Evolutionary conservation across 2,888 invertebrate genomes (phyloP), one percentile per base, ranked within the genome.

Genomic region (Baccha elongata): DNA sequence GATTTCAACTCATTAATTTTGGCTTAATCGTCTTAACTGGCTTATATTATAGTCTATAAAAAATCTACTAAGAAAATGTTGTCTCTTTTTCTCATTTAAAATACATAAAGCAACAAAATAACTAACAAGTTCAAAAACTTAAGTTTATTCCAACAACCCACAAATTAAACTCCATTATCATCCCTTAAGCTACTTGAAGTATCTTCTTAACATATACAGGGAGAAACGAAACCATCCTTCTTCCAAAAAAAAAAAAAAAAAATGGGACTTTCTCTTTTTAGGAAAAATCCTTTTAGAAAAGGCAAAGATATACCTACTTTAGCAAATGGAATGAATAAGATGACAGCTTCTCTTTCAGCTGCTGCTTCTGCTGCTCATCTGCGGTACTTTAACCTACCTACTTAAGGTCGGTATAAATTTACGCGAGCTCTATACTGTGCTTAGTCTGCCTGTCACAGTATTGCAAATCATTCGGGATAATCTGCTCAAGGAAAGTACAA

Each of bases 391-490:
- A 44, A 60, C 44, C 17, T 58, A 29, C 29, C 44, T 75, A 71
- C 64, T 71, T 76, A 55, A 52, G 32, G 76, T 55, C 50, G 23
- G 76, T 71, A 76, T 64, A 71, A 71, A 69, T 71, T 71, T 76
- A 55, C 23, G 48, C 32, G 53, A 69, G 53, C 48, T 35, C 62
- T 13, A 29, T 11, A 67, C n/a, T 13, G 29, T 6, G 19, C 19
- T 40, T 40, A 29, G 23, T 19, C 48, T 62, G 69, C 40, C 21
- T 62, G 69, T 69, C 69, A 64, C 17, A 55, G 13, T 69, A 46
- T 40, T 52, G 76, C 62, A 69, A 76, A 71, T 78, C 78, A 72
- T 72, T 78, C 35, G 35, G 71, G 65, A 72, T 78, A 65, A 78
- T 78, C 78, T 55, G 7, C 42, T 46, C 8, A 37, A 65, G 32